A percentile compares a stretch with the other conserved stretches of the same genome.
These are phyloP conservation scores for Syrmaticus mikado DNA, from an alignment of 2,113 vertebrate genomes.

Conservation along the genomic window DNA sequence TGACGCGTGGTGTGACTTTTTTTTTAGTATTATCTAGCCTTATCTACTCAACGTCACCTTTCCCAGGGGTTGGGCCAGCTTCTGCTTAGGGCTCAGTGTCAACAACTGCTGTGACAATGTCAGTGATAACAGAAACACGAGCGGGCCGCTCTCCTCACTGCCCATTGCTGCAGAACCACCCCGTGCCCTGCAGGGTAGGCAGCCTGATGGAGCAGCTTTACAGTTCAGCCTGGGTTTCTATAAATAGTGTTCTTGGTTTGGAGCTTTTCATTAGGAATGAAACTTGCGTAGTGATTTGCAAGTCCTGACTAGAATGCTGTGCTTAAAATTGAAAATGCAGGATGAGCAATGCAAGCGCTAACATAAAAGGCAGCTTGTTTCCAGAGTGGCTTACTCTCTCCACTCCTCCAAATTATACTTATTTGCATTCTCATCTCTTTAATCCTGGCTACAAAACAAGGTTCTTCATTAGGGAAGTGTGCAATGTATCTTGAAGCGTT, in stretches of 20 bases:
- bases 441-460: not conserved
- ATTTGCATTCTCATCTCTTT: not conserved
- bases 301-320: constrained; percentile 20
- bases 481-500: fast-evolving
- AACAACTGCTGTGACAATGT: not conserved
- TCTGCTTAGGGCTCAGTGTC: not conserved
- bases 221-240: not conserved
- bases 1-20: not conserved
- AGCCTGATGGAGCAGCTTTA: not conserved
- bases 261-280: not conserved
- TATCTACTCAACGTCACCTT: not conserved
- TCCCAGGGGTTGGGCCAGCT: fast-evolving
- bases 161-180: not conserved
- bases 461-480: fast-evolving
- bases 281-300: not conserved
- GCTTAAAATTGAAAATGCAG: not conserved
- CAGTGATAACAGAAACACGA: not conserved
- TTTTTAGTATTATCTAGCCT: not conserved
- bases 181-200: not conserved
- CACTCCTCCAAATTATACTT: not conserved
- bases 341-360: not conserved
- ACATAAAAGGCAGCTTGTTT: not conserved
- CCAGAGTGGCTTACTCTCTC: not conserved
- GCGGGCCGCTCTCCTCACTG: not conserved
- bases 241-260: not conserved